Evolutionary conservation across 2,888 invertebrate species (phyloP).

Genomic region (Drosophila fungiperda): DNA sequence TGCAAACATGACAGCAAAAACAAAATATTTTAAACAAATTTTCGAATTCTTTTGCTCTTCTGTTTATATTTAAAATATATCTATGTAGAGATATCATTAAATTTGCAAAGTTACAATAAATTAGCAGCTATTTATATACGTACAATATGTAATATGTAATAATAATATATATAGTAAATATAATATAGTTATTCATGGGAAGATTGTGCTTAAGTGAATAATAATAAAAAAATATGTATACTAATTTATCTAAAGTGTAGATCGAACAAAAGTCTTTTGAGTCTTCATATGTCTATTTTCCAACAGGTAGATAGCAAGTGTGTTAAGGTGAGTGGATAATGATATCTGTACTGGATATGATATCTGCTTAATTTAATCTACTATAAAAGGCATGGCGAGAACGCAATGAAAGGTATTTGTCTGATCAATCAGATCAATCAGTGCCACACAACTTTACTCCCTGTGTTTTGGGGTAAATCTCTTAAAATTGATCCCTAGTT

Average conservation of each 20-base stretch:
- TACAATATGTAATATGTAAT: too few species aligned
- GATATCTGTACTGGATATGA: not conserved
- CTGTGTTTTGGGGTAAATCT: not conserved
- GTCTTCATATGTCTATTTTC: not conserved
- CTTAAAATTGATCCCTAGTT: not conserved
- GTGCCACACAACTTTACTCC: not conserved
- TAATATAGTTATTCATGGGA: not conserved
- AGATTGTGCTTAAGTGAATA: not conserved
- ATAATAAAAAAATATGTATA: not conserved
- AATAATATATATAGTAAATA: not conserved
- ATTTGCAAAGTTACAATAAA: not conserved
- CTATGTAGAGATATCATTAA: not conserved
- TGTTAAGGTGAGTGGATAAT: not conserved
- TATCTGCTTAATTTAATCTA: not conserved
- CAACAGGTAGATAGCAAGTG: not conserved
- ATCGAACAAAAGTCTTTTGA: not conserved
- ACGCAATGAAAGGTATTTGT: not conserved
- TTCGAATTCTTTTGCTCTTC: not conserved
- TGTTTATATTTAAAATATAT: not conserved
- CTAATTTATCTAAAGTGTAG: not conserved
- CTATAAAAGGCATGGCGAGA: not conserved
- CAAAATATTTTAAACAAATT: not conserved
- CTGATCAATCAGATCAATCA: not conserved
- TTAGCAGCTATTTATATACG: not conserved
- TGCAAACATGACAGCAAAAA: slow-evolving; percentile 7